Conservation (phyloP, 2,888 invertebrate genomes). For the Pimpla rufipes region DNA sequence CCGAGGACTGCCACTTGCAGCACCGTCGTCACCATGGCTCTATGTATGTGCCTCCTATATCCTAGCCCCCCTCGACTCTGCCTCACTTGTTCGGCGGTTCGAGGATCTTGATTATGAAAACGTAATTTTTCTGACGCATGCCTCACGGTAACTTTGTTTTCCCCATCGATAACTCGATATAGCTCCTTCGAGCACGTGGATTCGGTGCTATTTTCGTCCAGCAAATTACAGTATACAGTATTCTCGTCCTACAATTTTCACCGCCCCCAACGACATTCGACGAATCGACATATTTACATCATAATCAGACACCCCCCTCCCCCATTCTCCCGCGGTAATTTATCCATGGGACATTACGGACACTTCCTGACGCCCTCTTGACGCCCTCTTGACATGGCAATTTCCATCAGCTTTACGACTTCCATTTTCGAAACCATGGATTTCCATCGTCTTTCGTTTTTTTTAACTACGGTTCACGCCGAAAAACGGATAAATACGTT, state of each 20-base stretch:
- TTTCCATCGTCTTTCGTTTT: no score
- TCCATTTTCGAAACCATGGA: no score
- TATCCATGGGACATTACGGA: no score
- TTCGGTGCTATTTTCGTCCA: not conserved
- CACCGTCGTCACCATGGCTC: slow-evolving; percentile 19
- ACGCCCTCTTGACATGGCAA: no score
- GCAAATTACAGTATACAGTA: not conserved
- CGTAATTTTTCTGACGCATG: slow-evolving; percentile 32
- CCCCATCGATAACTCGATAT: slow-evolving; percentile 12
- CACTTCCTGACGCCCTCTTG: no score
- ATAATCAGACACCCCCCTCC: no score
- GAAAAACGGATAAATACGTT: no score
- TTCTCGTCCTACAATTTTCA: not conserved
- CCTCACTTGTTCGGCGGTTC: slow-evolving; percentile 25
- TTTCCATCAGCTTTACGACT: no score
- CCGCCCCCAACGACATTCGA: not conserved
- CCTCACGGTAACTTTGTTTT: not conserved
- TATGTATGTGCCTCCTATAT: not conserved
- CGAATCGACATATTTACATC: not conserved
- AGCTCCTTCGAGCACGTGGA: not conserved
- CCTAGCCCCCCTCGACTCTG: not conserved
- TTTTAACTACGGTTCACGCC: no score
- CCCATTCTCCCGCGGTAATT: no score
- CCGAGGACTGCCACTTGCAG: slow-evolving; percentile 53
- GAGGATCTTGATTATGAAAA: slow-evolving; percentile 50